Evolutionary conservation across 1,140 invertebrate species (phyloP).

Genomic region (Metopolophium dirhodum): DNA sequence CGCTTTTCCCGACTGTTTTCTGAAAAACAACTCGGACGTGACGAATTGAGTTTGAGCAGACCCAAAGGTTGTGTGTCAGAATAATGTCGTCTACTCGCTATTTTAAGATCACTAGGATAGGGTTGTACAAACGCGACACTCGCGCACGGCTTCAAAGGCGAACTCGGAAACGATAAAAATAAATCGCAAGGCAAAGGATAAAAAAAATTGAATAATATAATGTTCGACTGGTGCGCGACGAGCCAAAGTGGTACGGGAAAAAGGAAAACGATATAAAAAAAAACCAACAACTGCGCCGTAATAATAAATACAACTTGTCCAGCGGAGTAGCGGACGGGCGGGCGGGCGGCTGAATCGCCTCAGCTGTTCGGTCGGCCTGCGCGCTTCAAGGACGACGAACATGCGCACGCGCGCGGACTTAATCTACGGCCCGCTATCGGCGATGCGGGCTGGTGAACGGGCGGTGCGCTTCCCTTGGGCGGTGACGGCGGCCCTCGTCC

Average conservation of each 20-base stretch:
- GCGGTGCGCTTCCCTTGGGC: neutral
- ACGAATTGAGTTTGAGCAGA: neutral
- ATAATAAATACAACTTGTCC: slow-evolving; percentile 50
- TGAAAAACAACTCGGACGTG: neutral
- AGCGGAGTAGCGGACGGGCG: neutral
- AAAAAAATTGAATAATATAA: neutral
- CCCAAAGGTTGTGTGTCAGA: neutral
- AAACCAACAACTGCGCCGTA: slow-evolving; percentile 50
- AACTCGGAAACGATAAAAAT: neutral
- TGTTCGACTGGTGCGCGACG: neutral
- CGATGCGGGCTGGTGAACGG: neutral
- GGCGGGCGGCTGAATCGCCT: neutral
- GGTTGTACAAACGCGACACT: neutral
- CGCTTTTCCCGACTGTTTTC: neutral
- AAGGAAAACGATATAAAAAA: neutral
- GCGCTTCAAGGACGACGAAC: slow-evolving; percentile 10
- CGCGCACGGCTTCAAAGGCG: neutral
- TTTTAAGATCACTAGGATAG: neutral
- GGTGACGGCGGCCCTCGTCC: neutral
- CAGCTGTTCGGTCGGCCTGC: slow-evolving; percentile 39
- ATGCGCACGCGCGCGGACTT: neutral
- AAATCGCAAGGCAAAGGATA: neutral
- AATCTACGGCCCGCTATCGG: neutral
- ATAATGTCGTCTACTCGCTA: neutral
- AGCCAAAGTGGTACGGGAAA: neutral